Evolutionary conservation across 2,797 vertebrate genomes (phyloP).

Genomic region (Sebastolobus alascanus): DNA sequence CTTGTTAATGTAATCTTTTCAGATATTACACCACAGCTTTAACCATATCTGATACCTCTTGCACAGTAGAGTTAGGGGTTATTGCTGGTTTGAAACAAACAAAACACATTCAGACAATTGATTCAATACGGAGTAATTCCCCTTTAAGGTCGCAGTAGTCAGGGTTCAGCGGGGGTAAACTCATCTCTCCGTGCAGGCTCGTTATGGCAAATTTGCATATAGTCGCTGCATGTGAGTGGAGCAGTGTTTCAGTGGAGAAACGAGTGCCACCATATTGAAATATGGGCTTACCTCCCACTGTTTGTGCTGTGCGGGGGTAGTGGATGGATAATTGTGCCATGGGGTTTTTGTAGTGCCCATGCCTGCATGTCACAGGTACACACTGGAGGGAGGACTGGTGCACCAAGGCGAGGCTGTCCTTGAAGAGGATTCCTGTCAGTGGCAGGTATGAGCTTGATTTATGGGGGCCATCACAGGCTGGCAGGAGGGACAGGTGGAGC

Average conservation of each 20-base stretch:
- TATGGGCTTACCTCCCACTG: slow-evolving; percentile 60
- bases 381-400: slow-evolving; percentile 50
- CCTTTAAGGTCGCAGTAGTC: slow-evolving; percentile 51
- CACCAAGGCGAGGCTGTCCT: slow-evolving; percentile 78
- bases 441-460: slow-evolving; percentile 85
- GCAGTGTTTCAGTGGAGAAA: slow-evolving; percentile 59
- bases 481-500: slow-evolving; percentile 77
- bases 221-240: slow-evolving; percentile 70
- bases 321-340: slow-evolving; percentile 76
- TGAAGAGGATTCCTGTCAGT: slow-evolving; percentile 85
- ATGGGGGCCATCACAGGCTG: slow-evolving; percentile 80
- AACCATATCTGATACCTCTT: slow-evolving; percentile 71
- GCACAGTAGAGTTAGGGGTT: slow-evolving; percentile 81
- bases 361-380: slow-evolving; percentile 69
- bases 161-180: slow-evolving; percentile 57
- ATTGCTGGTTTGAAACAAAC: slow-evolving; percentile 85
- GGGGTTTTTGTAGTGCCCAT: slow-evolving; percentile 59
- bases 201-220: slow-evolving; percentile 76
- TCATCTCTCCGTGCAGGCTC: slow-evolving; percentile 67
- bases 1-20: slow-evolving; percentile 72
- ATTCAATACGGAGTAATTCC: slow-evolving; percentile 57
- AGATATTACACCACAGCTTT: slow-evolving; percentile 76
- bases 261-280: slow-evolving; percentile 44
- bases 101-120: slow-evolving; percentile 74
- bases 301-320: slow-evolving; percentile 72